These are phyloP conservation scores for Anoura caudifer DNA, from an alignment of 2,113 vertebrate species.

Conservation along the genomic window DNA sequence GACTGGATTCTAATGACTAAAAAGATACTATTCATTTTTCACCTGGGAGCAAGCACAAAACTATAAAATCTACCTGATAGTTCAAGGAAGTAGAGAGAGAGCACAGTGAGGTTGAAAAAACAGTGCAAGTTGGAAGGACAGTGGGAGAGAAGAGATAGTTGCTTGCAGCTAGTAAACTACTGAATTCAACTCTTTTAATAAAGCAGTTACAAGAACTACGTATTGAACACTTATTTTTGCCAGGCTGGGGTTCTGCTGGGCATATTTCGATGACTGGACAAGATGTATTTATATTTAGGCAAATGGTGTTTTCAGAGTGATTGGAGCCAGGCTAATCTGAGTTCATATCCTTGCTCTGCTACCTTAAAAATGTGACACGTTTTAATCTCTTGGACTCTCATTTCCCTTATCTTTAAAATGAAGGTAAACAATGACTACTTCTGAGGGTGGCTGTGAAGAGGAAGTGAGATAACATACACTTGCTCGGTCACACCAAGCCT, in stretches of 20 bases:
- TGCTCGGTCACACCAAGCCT: no score
- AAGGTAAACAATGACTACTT: not conserved
- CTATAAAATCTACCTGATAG: not conserved
- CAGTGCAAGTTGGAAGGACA: not conserved
- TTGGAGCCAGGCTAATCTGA: not conserved
- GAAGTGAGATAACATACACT: not conserved
- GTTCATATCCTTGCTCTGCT: not conserved
- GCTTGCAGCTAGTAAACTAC: not conserved
- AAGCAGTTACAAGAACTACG: not conserved
- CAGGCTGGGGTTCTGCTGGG: not conserved
- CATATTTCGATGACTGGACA: not conserved
- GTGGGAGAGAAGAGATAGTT: not conserved
- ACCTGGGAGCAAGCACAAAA: not conserved
- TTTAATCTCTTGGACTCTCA: not conserved
- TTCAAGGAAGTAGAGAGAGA: not conserved
- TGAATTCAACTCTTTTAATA: not conserved
- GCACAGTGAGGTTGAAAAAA: not conserved
- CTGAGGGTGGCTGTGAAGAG: not conserved
- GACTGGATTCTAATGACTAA: not conserved
- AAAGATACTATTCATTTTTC: not conserved
- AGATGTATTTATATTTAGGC: not conserved
- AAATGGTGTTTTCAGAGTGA: not conserved
- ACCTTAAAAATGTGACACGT: not conserved
- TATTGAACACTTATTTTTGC: not conserved
- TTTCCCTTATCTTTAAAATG: not conserved